These are phyloP conservation scores for Amblyornis subalaris DNA, from an alignment of 2,113 vertebrate species.

Conservation along the genomic window DNA sequence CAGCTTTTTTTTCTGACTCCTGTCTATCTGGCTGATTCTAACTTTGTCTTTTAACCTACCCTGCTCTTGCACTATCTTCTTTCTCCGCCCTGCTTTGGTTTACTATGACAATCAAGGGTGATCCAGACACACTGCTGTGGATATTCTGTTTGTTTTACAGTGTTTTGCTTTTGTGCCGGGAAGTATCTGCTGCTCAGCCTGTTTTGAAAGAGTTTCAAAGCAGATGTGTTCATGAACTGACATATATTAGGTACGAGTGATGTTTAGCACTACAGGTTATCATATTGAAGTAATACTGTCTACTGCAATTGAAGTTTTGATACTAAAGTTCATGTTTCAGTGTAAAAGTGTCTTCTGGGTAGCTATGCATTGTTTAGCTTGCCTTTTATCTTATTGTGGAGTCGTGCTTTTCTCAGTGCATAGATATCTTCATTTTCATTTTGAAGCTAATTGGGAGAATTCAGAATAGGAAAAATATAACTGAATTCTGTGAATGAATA, in stretches of 20 bases:
- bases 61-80: not conserved
- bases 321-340: not conserved
- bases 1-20: not conserved
- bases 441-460: not conserved
- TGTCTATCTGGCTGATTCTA: not conserved
- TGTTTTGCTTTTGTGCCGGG: not conserved
- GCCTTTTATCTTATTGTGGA: not conserved
- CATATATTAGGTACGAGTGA: not conserved
- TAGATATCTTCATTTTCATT: not conserved
- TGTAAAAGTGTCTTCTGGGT: not conserved
- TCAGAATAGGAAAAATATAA: not conserved
- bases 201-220: constrained; percentile 14
- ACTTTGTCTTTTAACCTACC: not conserved
- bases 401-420: not conserved
- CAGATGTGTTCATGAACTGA: constrained; percentile 6
- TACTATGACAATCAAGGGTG: not conserved
- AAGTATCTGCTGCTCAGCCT: not conserved
- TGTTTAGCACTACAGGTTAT: not conserved
- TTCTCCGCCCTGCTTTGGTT: not conserved
- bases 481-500: not conserved
- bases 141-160: not conserved
- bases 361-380: not conserved
- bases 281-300: not conserved
- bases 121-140: not conserved
- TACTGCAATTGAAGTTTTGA: not conserved